These are phyloP conservation scores for Acrocephalus arundinaceus DNA, from an alignment of 2,113 vertebrate genomes.

Conservation along the genomic window DNA sequence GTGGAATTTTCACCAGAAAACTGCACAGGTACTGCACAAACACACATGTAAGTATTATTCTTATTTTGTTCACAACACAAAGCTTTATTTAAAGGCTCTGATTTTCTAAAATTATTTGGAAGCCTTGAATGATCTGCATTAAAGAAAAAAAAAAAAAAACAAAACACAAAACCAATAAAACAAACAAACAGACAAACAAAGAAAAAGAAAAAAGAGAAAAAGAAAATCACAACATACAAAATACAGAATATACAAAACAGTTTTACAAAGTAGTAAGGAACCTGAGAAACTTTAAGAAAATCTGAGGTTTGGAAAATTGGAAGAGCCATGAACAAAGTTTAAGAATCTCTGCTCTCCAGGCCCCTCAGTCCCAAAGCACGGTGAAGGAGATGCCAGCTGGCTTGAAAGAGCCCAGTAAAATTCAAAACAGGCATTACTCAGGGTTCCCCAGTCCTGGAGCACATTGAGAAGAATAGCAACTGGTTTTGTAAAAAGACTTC, in stretches of 20 bases:
- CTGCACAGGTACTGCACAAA: not conserved
- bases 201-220: not conserved
- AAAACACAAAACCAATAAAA: not conserved
- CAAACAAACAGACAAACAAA: not conserved
- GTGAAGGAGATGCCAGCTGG: not conserved
- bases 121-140: not conserved
- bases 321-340: not conserved
- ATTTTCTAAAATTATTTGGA: not conserved
- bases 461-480: not conserved
- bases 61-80: not conserved
- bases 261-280: not conserved
- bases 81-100: not conserved
- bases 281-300: conserved; percentile 22
- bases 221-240: not conserved
- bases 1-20: not conserved
- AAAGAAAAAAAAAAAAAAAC: not conserved
- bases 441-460: not conserved
- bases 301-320: conserved; percentile 1
- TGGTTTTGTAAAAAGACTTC: not conserved
- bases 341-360: not conserved
- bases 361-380: not conserved
- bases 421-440: not conserved
- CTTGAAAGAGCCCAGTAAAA: not conserved
- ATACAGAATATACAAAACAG: not conserved
- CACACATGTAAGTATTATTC: not conserved